These are phyloP conservation scores for Melanerpes formicivorus DNA, from an alignment of 2,113 vertebrate genomes.

Conservation along the genomic window DNA sequence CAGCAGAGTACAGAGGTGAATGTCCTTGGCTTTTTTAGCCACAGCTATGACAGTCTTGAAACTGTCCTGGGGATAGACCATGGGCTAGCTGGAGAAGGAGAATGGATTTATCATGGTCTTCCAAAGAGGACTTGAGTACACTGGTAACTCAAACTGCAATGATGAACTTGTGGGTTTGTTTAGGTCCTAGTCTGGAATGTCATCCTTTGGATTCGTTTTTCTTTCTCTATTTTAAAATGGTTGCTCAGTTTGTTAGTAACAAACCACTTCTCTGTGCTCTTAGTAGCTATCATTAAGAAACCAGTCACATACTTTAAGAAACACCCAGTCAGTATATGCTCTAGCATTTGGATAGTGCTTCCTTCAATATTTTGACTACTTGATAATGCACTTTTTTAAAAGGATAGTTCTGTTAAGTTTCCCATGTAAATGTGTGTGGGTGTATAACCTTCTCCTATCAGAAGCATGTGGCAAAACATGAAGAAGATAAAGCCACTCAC, in stretches of 20 bases:
- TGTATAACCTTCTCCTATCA: neutral
- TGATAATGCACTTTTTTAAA: neutral
- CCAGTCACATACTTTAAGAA: neutral
- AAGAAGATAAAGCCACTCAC: neutral
- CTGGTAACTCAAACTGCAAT: neutral
- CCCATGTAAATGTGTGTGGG: neutral
- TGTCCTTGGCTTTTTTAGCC: neutral
- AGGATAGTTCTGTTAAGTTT: neutral
- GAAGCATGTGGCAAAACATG: neutral
- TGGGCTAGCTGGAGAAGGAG: neutral
- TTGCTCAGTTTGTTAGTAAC: neutral
- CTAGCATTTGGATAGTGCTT: neutral
- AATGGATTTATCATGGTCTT: accelerated
- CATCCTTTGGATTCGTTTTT: neutral
- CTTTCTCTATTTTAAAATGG: neutral
- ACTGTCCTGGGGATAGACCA: neutral
- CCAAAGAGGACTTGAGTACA: neutral
- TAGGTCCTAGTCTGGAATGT: neutral
- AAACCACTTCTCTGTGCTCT: neutral
- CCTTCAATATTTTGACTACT: neutral
- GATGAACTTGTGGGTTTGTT: neutral
- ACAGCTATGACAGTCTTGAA: neutral
- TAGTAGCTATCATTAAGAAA: neutral
- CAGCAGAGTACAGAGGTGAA: neutral
- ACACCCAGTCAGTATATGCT: neutral